Conservation (phyloP, 1,140 invertebrate genomes). For the Drosophila trapezifrons region DNA sequence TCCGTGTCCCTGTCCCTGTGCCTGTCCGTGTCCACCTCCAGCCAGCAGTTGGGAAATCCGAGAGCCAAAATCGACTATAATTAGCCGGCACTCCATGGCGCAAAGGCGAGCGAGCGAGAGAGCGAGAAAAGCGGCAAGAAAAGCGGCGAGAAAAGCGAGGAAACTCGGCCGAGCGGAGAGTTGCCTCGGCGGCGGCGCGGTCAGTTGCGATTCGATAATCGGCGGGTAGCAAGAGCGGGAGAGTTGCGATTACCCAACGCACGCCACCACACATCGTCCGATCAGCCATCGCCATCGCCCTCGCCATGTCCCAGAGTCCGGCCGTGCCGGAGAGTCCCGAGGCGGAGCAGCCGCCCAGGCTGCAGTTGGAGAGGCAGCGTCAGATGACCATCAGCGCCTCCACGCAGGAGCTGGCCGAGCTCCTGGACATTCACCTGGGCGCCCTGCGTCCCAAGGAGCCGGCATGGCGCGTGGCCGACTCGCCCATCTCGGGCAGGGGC, state of each 20-base stretch:
- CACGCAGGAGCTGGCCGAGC: slow-evolving; percentile 66
- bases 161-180: slow-evolving; percentile 19
- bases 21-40: slow-evolving; percentile 31
- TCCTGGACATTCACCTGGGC: slow-evolving; percentile 74
- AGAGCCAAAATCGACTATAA: slow-evolving; percentile 23
- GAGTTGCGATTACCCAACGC: slow-evolving; percentile 35
- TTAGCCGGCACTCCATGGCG: slow-evolving; percentile 17
- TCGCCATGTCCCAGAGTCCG: slow-evolving; percentile 8
- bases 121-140: slow-evolving; percentile 3
- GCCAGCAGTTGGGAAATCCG: slow-evolving; percentile 25
- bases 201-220: slow-evolving; percentile 59
- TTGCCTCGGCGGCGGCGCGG: slow-evolving; percentile 18
- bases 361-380: slow-evolving; percentile 5
- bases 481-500: slow-evolving; percentile 87
- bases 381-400: slow-evolving; percentile 67
- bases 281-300: background rate
- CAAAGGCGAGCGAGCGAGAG: background rate
- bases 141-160: slow-evolving; percentile 18
- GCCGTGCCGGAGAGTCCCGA: background rate
- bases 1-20: slow-evolving; percentile 19
- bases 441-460: slow-evolving; percentile 50
- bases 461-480: slow-evolving; percentile 85
- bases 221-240: slow-evolving; percentile 21
- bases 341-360: slow-evolving; percentile 5
- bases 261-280: background rate